Evolutionary conservation across 2,888 invertebrate genomes (phyloP).

Genomic region (Drosophila paranaensis): DNA sequence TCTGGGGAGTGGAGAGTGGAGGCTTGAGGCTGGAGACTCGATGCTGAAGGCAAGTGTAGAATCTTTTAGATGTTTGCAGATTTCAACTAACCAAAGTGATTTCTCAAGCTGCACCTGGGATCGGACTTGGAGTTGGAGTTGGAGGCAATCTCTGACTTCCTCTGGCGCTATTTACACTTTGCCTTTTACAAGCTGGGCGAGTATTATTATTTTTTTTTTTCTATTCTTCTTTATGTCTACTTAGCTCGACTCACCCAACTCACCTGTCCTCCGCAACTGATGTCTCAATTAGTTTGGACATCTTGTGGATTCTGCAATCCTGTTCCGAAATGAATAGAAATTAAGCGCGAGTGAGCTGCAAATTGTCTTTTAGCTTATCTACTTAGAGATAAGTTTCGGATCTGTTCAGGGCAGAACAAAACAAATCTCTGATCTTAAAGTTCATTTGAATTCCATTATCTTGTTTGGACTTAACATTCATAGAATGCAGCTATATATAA

Average conservation of each 20-base stretch:
- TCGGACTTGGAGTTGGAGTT: background rate
- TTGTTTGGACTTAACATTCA: background rate
- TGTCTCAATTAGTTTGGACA: slow-evolving; percentile 72
- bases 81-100: slow-evolving; percentile 12
- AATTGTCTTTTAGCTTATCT: slow-evolving; percentile 14
- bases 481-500: background rate
- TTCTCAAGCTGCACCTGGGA: background rate
- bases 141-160: slow-evolving; percentile 42
- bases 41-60: slow-evolving; percentile 15
- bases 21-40: background rate
- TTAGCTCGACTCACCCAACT: slow-evolving; percentile 27
- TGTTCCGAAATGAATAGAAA: background rate
- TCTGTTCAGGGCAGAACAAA: background rate
- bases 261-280: slow-evolving; percentile 39
- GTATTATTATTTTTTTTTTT: slow-evolving; percentile 11
- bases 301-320: slow-evolving; percentile 45
- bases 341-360: background rate
- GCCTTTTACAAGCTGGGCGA: slow-evolving; percentile 25
- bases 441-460: slow-evolving; percentile 9
- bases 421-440: slow-evolving; percentile 8
- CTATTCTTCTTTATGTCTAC: slow-evolving; percentile 54
- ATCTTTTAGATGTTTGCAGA: slow-evolving; percentile 23
- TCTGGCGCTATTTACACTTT: slow-evolving; percentile 75
- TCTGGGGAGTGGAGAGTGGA: slow-evolving; percentile 11
- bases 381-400: slow-evolving; percentile 10